Evolutionary conservation across 2,888 invertebrate genomes (phyloP), one percentile per base, ranked within the genome.

Genomic region (Galeruca laticollis): DNA sequence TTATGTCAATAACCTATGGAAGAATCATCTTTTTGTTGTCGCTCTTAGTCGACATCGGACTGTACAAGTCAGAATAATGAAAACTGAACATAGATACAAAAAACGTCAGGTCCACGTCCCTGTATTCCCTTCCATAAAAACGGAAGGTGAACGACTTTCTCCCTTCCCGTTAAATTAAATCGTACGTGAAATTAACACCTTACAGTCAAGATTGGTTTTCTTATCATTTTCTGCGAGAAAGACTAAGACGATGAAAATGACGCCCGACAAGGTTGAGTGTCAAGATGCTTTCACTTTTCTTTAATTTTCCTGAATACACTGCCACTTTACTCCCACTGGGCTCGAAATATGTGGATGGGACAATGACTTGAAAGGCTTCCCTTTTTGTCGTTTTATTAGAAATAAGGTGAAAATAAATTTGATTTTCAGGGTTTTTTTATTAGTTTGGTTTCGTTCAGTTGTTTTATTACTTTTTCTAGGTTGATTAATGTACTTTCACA

Each of bases 101-200:
- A 15, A 15, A 18, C 15, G 11, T 40, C 40, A 47, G 15, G 3
- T 8, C 15, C 15, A 15, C 43, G 43, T 4, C 15, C 15, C 18
- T 18, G 43, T 47, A 15, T 47, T 47, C n/a, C n/a, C 15, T 18
- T 18, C 43, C 9, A 6, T 47, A 18, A 47, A 40, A 47, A 47
- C 15, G 15, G 15, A 47, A 47, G 43, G 43, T 47, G 43, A 18
- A 47, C 18, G 15, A 47, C 15, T 47, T 47, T 18, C 40, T 11
- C 47, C 66, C 64, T 5, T 26, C 65, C 72, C 69, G 69, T 73
- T 71, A 73, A 75, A 72, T 73, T 75, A 75, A 75, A 75, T 75
- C 73, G 73, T 68, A 75, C 75, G 75, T 75, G 71, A 75, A 75
- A 75, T 75, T 73, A 75, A 73, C 72, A 75, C 72, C 72, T 75